These are phyloP conservation scores for Oryzias dopingdopingensis DNA, from an alignment of 2,797 vertebrate species.

Conservation along the genomic window DNA sequence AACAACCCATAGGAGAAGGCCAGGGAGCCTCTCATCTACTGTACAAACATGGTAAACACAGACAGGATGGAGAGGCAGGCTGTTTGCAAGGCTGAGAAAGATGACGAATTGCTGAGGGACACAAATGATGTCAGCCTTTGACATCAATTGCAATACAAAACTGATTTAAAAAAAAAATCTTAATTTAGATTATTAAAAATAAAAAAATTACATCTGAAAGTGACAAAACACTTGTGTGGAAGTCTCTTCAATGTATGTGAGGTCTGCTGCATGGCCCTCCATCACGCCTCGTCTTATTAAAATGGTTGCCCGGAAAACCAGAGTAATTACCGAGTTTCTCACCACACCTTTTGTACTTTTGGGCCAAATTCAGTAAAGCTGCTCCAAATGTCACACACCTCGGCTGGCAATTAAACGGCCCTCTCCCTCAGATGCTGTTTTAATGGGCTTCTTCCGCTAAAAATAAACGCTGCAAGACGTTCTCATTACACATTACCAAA, in stretches of 20 bases:
- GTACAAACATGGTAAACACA: slow-evolving; percentile 62
- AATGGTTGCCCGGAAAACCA: slow-evolving; percentile 65
- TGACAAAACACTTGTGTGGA: too few species aligned
- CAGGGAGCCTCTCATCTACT: slow-evolving; percentile 61
- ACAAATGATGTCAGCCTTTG: slow-evolving; percentile 11
- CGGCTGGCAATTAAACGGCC: slow-evolving; percentile 69
- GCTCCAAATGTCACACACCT: slow-evolving; percentile 77
- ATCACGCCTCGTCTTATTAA: slow-evolving; percentile 69
- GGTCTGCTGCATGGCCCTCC: slow-evolving; percentile 9
- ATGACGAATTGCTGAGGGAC: slow-evolving; percentile 41
- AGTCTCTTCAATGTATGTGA: neutral
- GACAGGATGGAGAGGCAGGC: slow-evolving; percentile 47
- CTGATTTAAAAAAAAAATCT: neutral
- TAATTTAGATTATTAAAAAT: too few species aligned
- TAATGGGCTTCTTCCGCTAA: slow-evolving; percentile 49
- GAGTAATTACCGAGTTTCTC: slow-evolving; percentile 74
- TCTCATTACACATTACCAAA: slow-evolving; percentile 27
- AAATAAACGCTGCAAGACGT: slow-evolving; percentile 46
- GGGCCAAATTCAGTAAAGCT: slow-evolving; percentile 65
- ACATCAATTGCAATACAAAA: slow-evolving; percentile 15
- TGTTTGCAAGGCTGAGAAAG: slow-evolving; percentile 53
- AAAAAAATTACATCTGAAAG: too few species aligned
- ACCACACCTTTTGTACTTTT: slow-evolving; percentile 74
- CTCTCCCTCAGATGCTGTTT: slow-evolving; percentile 46
- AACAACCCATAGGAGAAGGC: slow-evolving; percentile 60